phyloP scores from a whole-genome alignment of 2,113 vertebrate species.

The Protobothrops mucrosquamatus region DNA sequence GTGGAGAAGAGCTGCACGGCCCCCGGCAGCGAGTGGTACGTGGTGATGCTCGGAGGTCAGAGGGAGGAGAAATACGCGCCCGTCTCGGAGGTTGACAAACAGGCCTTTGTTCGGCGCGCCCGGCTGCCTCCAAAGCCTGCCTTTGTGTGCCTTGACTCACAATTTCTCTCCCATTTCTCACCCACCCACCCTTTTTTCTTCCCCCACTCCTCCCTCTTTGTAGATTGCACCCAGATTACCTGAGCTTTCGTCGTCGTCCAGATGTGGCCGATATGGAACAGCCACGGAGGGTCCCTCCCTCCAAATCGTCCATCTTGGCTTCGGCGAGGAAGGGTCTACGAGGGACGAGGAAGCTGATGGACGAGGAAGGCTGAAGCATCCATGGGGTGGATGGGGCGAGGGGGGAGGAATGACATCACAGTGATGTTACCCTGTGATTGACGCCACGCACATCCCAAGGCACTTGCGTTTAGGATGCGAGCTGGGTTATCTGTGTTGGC shows the following conservation, averaged over 20 bases:
- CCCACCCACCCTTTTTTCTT: not conserved
- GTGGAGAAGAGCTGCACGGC: not conserved
- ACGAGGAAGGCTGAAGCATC: not conserved
- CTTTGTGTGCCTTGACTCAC: not conserved
- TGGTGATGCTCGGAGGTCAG: not conserved
- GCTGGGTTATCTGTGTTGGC: rapidly evolving
- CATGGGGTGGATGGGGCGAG: too few relatives aligned
- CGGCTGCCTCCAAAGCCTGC: not conserved
- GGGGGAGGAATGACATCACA: too few relatives aligned
- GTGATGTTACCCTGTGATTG: not conserved
- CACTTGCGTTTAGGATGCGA: rapidly evolving
- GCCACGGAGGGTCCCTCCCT: not conserved
- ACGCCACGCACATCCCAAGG: not conserved
- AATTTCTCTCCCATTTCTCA: not conserved
- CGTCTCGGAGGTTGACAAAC: not conserved
- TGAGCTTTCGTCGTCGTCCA: not conserved
- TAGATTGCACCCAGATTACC: not conserved
- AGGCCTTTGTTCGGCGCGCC: not conserved
- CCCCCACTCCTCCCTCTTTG: not conserved
- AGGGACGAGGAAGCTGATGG: not conserved
- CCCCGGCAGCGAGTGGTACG: not conserved
- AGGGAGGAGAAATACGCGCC: not conserved
- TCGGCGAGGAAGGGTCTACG: not conserved
- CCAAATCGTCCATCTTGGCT: not conserved
- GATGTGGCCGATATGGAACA: not conserved